A percentile compares a stretch with the other conserved stretches of the same genome.
phyloP scores from a whole-genome alignment of 2,888 invertebrate species.

The Sinohyriopsis cumingii region DNA sequence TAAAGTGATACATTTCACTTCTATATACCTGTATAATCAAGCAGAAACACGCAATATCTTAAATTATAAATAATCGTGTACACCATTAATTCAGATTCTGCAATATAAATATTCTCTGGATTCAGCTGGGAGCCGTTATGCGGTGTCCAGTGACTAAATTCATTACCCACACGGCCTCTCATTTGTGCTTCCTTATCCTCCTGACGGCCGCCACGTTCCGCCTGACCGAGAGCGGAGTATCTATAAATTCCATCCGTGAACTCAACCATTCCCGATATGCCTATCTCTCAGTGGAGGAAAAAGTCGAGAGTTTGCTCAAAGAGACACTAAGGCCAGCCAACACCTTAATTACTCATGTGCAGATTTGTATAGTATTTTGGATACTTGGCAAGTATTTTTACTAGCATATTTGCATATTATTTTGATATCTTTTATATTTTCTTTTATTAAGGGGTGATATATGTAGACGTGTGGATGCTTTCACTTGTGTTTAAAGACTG shows the following conservation, averaged over 20 bases:
- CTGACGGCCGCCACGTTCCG: constrained; percentile 80
- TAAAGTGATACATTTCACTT: too few relatives aligned
- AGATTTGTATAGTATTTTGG: constrained; percentile 72
- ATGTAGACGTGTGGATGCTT: constrained; percentile 1
- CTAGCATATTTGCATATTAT: neutral
- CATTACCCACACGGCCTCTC: constrained; percentile 80
- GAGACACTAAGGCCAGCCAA: constrained; percentile 69
- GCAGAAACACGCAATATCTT: too few relatives aligned
- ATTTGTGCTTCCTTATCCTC: constrained; percentile 79
- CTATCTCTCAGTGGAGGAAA: constrained; percentile 59
- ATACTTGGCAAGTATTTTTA: constrained; percentile 63
- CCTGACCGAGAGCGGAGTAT: constrained; percentile 62
- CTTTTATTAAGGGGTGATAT: neutral
- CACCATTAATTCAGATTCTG: too few relatives aligned
- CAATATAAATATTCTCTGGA: neutral
- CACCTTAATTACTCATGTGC: constrained; percentile 70
- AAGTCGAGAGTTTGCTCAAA: constrained; percentile 64
- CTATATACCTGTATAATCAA: too few relatives aligned
- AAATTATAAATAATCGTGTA: too few relatives aligned
- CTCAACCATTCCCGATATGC: constrained; percentile 48
- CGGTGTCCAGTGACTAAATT: constrained; percentile 81
- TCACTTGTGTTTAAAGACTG: constrained; percentile 5
- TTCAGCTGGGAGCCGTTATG: constrained; percentile 69
- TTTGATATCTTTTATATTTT: constrained; percentile 1
- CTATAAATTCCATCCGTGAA: constrained; percentile 56